Conservation (phyloP, 2,113 vertebrate species). For the Vidua macroura region DNA sequence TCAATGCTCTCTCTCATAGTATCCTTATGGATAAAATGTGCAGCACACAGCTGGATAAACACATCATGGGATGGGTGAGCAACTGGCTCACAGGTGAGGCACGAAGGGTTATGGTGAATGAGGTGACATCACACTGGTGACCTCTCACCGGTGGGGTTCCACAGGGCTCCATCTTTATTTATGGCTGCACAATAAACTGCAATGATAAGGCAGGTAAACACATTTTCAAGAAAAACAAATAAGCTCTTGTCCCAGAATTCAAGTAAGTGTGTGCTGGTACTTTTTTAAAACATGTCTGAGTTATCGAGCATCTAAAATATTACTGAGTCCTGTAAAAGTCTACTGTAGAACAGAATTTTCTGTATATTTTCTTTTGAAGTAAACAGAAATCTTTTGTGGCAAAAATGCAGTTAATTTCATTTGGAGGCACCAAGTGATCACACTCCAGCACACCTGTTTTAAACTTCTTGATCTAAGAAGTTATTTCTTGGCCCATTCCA, state of each 20-base stretch:
- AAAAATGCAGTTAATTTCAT: neutral
- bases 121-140: neutral
- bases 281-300: neutral
- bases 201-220: neutral
- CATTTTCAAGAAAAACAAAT: neutral
- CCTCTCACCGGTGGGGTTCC: neutral
- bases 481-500: neutral
- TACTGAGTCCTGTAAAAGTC: neutral
- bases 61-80: neutral
- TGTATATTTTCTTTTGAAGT: neutral
- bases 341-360: neutral
- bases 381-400: neutral
- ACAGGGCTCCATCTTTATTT: neutral
- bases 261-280: neutral
- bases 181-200: neutral
- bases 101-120: neutral
- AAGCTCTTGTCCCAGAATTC: neutral
- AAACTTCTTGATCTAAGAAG: neutral
- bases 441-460: neutral
- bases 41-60: neutral
- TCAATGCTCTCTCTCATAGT: rapidly evolving
- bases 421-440: neutral
- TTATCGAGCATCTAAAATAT: neutral
- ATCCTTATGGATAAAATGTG: neutral
- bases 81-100: neutral